These are phyloP conservation scores for Coregonus clupeaformis DNA, from an alignment of 2,113 vertebrate genomes.

Conservation along the genomic window DNA sequence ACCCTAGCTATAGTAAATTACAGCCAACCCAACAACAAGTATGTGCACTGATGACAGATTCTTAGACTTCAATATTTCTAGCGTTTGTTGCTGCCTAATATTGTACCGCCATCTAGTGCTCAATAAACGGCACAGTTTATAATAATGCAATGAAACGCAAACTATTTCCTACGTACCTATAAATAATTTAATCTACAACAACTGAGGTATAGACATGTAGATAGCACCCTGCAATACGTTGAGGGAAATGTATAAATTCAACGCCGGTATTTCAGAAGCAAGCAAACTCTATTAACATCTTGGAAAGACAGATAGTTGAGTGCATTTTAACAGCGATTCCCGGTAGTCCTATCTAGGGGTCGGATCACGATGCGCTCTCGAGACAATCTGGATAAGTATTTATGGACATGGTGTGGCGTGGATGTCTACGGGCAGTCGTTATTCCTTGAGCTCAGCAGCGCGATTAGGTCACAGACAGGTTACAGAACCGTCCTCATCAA, in stretches of 20 bases:
- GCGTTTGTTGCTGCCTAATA: constrained; percentile 20
- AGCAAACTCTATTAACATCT: neutral
- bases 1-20: no score
- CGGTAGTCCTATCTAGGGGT: constrained; percentile 36
- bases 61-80: no score
- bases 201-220: no score
- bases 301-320: constrained; percentile 19
- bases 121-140: neutral
- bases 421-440: constrained; percentile 39
- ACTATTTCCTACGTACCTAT: no score
- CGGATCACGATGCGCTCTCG: constrained; percentile 60
- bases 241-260: neutral
- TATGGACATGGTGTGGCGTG: constrained; percentile 48
- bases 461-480: constrained; percentile 21
- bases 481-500: constrained; percentile 50
- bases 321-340: constrained; percentile 59
- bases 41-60: no score
- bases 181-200: no score
- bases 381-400: constrained; percentile 63
- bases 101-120: constrained; percentile 64
- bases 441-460: constrained; percentile 48
- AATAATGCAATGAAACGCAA: neutral
- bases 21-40: no score
- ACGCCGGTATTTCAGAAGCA: neutral
- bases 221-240: neutral